A percentile compares a stretch with the other conserved stretches of the same genome.
Conservation (phyloP, 2,888 invertebrate genomes). For the Amphiduros pacificus region DNA sequence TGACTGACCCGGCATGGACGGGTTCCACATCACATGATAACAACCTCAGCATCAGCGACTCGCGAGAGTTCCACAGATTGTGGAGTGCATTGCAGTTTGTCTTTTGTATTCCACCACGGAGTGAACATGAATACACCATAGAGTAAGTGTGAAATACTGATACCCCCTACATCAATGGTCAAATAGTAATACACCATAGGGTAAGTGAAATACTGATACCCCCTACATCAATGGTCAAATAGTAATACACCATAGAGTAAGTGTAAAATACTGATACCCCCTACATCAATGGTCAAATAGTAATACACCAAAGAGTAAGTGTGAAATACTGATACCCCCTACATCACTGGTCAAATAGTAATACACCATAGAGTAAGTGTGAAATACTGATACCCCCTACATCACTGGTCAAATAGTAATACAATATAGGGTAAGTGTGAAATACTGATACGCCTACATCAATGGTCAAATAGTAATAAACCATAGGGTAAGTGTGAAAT, state of each 20-base stretch:
- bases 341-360: slow-evolving; percentile 65
- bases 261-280: no score
- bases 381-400: no score
- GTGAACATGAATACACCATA: slow-evolving; percentile 30
- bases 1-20: slow-evolving; percentile 19
- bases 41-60: slow-evolving; percentile 91
- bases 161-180: no score
- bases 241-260: no score
- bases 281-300: no score
- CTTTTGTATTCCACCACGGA: slow-evolving; percentile 84
- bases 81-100: slow-evolving; percentile 98
- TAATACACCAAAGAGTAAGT: no score
- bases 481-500: no score
- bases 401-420: slow-evolving; percentile 63
- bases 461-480: slow-evolving; percentile 22
- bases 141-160: slow-evolving; percentile 28
- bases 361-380: slow-evolving; percentile 33
- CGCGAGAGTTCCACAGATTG: slow-evolving; percentile 85
- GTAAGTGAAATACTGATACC: no score
- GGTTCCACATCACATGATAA: slow-evolving; percentile 67
- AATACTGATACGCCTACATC: no score
- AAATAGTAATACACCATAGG: no score
- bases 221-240: slow-evolving; percentile 65
- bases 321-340: no score
- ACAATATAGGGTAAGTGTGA: no score